These are phyloP conservation scores for Onychomys arenicola DNA, from an alignment of 2,797 vertebrate genomes.

Conservation along the genomic window DNA sequence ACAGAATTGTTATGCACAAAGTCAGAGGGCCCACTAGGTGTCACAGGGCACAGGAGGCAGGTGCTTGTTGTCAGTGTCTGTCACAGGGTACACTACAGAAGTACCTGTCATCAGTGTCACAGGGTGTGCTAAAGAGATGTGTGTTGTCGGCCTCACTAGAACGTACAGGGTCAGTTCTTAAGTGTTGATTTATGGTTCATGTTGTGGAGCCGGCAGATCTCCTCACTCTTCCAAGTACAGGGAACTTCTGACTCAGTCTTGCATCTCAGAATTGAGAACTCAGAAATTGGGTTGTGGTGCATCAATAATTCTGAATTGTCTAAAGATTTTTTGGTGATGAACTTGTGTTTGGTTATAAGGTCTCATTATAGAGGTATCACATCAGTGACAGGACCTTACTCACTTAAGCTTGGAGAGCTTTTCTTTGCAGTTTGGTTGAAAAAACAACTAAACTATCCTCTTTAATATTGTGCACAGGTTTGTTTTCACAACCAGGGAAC, in stretches of 20 bases:
- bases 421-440: background rate
- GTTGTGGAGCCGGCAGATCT: background rate
- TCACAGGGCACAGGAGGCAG: background rate
- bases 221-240: background rate
- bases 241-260: background rate
- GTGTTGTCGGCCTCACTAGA: background rate
- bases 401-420: slow-evolving; percentile 8
- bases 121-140: too few relatives aligned
- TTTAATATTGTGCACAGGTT: background rate
- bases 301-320: too few relatives aligned
- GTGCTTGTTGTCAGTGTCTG: background rate
- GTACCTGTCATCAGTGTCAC: background rate
- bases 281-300: too few relatives aligned
- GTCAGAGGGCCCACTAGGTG: background rate
- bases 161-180: background rate
- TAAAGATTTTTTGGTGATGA: background rate
- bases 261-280: background rate
- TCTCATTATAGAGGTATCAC: background rate
- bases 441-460: background rate
- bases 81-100: background rate
- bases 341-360: background rate
- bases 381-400: background rate
- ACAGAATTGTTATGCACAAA: too few relatives aligned
- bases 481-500: slow-evolving; percentile 12
- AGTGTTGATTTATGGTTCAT: background rate